A percentile compares a stretch with the other conserved stretches of the same genome.
Conservation (phyloP, 2,888 invertebrate species). For the Drosophila robusta region DNA sequence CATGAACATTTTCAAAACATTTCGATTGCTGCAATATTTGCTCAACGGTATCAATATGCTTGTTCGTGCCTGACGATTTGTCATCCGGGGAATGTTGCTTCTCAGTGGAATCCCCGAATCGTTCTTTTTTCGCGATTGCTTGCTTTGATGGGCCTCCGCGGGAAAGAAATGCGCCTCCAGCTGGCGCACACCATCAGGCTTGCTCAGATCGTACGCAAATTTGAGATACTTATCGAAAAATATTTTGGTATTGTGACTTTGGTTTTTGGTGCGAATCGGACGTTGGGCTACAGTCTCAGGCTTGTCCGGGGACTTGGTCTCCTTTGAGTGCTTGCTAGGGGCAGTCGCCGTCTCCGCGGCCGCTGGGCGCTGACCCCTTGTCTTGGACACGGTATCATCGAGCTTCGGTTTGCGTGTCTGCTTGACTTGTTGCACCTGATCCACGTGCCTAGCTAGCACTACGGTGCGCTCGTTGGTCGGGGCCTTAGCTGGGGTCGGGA, state of each 20-base stretch:
- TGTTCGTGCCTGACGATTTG: not conserved
- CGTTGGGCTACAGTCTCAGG: constrained; percentile 19
- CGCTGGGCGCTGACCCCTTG: constrained; percentile 15
- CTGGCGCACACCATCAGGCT: constrained; percentile 61
- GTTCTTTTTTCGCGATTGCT: constrained; percentile 5
- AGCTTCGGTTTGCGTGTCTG: constrained; percentile 19
- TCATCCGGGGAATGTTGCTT: not conserved
- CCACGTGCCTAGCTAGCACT: constrained; percentile 6
- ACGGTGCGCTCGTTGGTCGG: constrained; percentile 11
- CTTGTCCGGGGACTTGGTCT: constrained; percentile 24
- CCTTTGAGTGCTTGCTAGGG: constrained; percentile 14
- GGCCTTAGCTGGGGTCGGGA: not conserved
- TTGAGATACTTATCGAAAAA: constrained; percentile 72
- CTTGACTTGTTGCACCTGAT: constrained; percentile 5
- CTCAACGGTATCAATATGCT: not conserved
- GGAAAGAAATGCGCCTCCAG: constrained; percentile 71
- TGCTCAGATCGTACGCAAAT: constrained; percentile 66
- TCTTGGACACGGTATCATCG: constrained; percentile 3
- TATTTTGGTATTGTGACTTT: constrained; percentile 43
- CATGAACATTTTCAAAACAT: constrained; percentile 2
- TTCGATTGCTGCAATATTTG: constrained; percentile 8
- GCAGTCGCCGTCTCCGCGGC: constrained; percentile 12
- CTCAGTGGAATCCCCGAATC: constrained; percentile 18
- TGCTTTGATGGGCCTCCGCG: not conserved
- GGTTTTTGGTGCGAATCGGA: constrained; percentile 34